Base-by-base conservation (phyloP, 2,888 invertebrate genomes). In the Ornithoptera priamus region DNA sequence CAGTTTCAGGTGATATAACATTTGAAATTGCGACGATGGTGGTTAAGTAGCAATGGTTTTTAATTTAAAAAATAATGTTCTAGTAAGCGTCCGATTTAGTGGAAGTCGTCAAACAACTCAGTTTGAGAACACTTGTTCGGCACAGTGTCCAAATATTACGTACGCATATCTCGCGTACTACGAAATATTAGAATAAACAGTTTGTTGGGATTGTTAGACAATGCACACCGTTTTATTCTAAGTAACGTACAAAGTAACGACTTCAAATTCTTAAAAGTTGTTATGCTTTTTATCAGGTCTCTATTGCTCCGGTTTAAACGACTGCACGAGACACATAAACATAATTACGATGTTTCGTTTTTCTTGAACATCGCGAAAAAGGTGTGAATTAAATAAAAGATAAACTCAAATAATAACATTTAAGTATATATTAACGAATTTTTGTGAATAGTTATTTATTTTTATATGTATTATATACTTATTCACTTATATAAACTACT, bases 91-190 rank as follows among this genome's bases (percentile, higher is more conserved):
- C n/a, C 56, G 61, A 56, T 62, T 71, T 71, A 65, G 67, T 67
- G 70, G 67, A 71, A 71, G 70, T 71, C 61, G 70, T 71, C 70
- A 67, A 71, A 68, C 70, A 50, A 68, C 58, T 71, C 60, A 20
- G 22, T 67, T 67, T 62, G 53, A 70, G 63, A 61, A 62, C 70
- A 65, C 70, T 71, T 61, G 67, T 64, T 24, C 39, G 53, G 24
- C 62, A 1, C 30, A 17, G 30, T 20, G 30, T 67, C 50, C 50
- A 30, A 61, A 22, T 61, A 36, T 61, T 61, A n/a, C 36, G 60
- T 65, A 58, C 58, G 42, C 58, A 30, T 53, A n/a, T 46, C 58
- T 59, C 61, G 36, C 58, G 62, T 62, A 61, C 62, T 56, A 62
- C 61, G 67, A 67, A 67, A 69, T 50, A n/a, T 60, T 46, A 53